A percentile compares a stretch with the other conserved stretches of the same genome.
Evolutionary conservation across 1,140 invertebrate species (phyloP).

Genomic region (Kradibia gibbosae): DNA sequence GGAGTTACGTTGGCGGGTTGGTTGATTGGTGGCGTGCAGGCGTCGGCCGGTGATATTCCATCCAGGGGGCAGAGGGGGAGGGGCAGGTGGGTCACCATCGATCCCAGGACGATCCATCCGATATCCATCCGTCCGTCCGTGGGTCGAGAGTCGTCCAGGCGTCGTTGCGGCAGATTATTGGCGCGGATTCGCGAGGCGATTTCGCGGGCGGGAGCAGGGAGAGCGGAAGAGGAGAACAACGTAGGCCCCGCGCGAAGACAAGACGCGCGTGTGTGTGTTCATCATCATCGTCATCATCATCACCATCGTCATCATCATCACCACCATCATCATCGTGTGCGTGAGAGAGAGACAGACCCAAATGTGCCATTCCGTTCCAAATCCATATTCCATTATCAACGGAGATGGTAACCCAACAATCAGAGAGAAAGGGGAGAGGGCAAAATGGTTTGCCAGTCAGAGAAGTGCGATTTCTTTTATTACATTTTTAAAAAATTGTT

Average conservation of each 20-base stretch:
- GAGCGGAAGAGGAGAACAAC: slow-evolving; percentile 43
- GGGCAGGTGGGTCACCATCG: slow-evolving; percentile 51
- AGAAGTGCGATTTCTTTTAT: slow-evolving; percentile 75
- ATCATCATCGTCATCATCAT: slow-evolving; percentile 28
- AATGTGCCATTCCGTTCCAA: slow-evolving; percentile 63
- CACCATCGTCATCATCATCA: slow-evolving; percentile 40
- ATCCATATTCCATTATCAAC: slow-evolving; percentile 61
- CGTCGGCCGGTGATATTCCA: slow-evolving; percentile 37
- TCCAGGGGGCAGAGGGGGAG: slow-evolving; percentile 41
- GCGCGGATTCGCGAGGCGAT: slow-evolving; percentile 48
- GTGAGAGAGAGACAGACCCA: slow-evolving; percentile 61
- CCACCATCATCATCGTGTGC: slow-evolving; percentile 48
- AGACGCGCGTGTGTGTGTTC: slow-evolving; percentile 41
- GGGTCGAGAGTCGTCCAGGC: slow-evolving; percentile 7
- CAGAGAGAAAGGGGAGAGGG: slow-evolving; percentile 82
- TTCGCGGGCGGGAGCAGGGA: slow-evolving; percentile 41
- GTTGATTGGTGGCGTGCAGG: slow-evolving; percentile 16
- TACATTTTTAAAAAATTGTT: slow-evolving; percentile 52
- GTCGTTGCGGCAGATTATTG: slow-evolving; percentile 1
- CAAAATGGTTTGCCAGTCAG: slow-evolving; percentile 86
- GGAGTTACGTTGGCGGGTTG: slow-evolving; percentile 37
- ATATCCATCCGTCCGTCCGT: neutral
- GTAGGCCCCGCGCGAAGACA: slow-evolving; percentile 34
- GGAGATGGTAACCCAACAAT: slow-evolving; percentile 83
- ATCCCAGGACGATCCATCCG: neutral